Base-by-base conservation (phyloP, 2,888 invertebrate genomes). In the Protonemura montana region DNA sequence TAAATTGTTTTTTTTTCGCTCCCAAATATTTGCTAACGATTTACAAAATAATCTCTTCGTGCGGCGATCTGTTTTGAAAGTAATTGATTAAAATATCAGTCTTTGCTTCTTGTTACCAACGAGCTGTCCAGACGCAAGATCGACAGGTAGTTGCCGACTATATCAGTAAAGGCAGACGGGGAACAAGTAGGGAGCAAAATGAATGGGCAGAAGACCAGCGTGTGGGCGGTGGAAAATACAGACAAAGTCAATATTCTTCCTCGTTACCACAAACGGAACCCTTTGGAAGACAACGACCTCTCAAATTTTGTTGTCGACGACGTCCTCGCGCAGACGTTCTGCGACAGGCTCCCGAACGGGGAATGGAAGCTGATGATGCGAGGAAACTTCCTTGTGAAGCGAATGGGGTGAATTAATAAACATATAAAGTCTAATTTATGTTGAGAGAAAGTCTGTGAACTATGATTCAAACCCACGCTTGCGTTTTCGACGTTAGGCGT, bases 281-380 rank as follows among this genome's bases (percentile, higher is more conserved):
- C 81, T 25, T 16, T 81, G 25, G 41, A 85, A 26, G n/a, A 27
- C 35, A 81, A 85, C n/a, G 78, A 81, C 27, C 25, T 85, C n/a
- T 81, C 85, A 6, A n/a, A 81, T 0, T 81, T 42, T 35, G 80
- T 3, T 7, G n/a, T 42, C 25, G 26, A 21, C 35, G 26, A 27
- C 26, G 7, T 35, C n/a, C 26, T 85, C 25, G 28, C 27, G 26
- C 1, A 10, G 30, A 81, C 78, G 10, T 85, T 26, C 81, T 13
- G 29, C 6, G 29, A 85, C n/a, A 85, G 81, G 25, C 27, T 87
- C 13, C 29, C 35, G 7, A 25, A 82, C 35, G 76, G 59, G 21
- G 26, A 81, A 25, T 29, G 82, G 13, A 85, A 87, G 85, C 85
- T 87, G 28, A 30, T 82, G 25, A 13, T 87, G 26, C n/a, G 82